Conservation (phyloP, 2,113 vertebrate species). For the Sylvilagus bachmani region DNA sequence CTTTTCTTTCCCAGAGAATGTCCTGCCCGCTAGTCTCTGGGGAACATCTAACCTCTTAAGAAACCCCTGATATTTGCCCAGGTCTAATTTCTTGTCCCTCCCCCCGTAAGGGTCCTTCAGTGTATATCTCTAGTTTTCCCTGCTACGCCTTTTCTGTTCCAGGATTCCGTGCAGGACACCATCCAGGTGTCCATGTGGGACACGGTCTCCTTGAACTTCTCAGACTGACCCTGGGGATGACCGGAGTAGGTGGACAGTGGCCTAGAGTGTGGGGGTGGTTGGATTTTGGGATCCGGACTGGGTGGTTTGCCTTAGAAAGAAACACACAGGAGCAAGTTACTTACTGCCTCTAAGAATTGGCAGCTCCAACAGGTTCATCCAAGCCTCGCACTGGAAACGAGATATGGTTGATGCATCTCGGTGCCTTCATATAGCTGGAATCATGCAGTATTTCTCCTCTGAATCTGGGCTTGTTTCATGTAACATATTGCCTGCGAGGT, state of each 20-base stretch:
- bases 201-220: background rate
- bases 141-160: background rate
- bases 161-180: background rate
- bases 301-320: background rate
- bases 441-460: background rate
- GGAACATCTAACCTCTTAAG: too few relatives aligned
- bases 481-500: background rate
- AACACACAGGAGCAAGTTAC: background rate
- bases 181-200: too few relatives aligned
- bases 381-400: background rate
- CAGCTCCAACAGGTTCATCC: background rate
- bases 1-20: too few relatives aligned
- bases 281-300: background rate
- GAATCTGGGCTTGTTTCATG: background rate
- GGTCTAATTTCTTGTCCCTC: too few relatives aligned
- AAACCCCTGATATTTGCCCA: too few relatives aligned
- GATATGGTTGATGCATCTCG: background rate
- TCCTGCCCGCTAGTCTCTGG: too few relatives aligned
- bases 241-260: background rate
- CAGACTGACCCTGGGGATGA: background rate
- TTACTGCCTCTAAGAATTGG: background rate
- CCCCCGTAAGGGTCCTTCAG: too few relatives aligned
- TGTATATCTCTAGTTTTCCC: background rate
- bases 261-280: background rate
- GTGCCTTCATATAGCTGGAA: too few relatives aligned